phyloP scores from a whole-genome alignment of 2,113 vertebrate species.

The Calypte anna region DNA sequence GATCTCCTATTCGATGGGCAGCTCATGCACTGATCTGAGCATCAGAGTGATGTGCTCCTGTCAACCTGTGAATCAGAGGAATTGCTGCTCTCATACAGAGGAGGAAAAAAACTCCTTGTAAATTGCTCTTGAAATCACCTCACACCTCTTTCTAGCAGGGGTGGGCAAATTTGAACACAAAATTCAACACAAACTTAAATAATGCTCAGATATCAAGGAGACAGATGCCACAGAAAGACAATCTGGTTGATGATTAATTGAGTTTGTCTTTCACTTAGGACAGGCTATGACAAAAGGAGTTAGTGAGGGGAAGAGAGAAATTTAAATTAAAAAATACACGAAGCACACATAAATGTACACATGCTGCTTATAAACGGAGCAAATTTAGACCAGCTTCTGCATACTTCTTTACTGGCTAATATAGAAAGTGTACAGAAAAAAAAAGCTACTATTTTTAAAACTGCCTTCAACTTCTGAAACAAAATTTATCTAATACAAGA shows the following conservation, averaged over 20 bases:
- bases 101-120: slow-evolving; percentile 56
- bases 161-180: slow-evolving; percentile 37
- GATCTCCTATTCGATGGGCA: slow-evolving; percentile 70
- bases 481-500: not conserved
- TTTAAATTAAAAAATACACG: slow-evolving; percentile 36
- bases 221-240: slow-evolving; percentile 47
- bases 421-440: not conserved
- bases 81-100: slow-evolving; percentile 53
- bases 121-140: slow-evolving; percentile 57
- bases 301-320: slow-evolving; percentile 37
- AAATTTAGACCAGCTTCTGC: slow-evolving; percentile 13
- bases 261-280: slow-evolving; percentile 60
- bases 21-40: slow-evolving; percentile 66
- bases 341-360: slow-evolving; percentile 41
- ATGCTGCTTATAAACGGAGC: slow-evolving; percentile 35
- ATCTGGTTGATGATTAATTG: slow-evolving; percentile 53
- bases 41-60: slow-evolving; percentile 71
- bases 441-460: not conserved
- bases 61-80: slow-evolving; percentile 72
- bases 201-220: slow-evolving; percentile 33
- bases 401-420: not conserved
- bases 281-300: slow-evolving; percentile 22
- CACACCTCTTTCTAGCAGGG: slow-evolving; percentile 16
- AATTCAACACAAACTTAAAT: slow-evolving; percentile 57
- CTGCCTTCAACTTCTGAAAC: not conserved